Evolutionary conservation across 2,113 vertebrate species (phyloP), one percentile per base, ranked within the genome.

Genomic region (Tupaia tana): DNA sequence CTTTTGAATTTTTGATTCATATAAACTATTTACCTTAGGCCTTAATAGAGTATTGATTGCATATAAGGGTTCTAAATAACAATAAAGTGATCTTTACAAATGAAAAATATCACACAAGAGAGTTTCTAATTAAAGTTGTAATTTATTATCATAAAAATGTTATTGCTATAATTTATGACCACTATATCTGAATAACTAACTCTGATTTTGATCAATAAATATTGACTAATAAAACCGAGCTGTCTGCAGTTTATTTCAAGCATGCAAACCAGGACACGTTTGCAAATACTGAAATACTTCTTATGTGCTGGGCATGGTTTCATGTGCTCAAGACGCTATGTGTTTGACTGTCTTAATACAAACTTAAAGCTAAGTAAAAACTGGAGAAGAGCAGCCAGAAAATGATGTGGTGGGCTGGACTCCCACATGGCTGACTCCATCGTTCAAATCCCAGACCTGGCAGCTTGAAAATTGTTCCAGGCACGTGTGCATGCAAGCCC

Each of bases 31-130:
- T 82, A 12, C 43, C 86, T 88, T 69, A 85, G 66, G 18, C 2
- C 52, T 71, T 95, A 96, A 97, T 97, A 73, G 92, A 93, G 56
- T 93, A 97, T 97, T 90, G 95, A 97, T 96, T 97, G 24, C 10
- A 59, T 74, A 73, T 22, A n/a, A 43, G 4, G 1, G 19, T 70
- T 94, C 59, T 96, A 97, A 97, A 97, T 97, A 96, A 85, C 92
- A 93, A 86, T 90, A 87, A 97, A 93, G 27, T 93, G 64, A 67
- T 94, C 58, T 22, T 90, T 31, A 79, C 61, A 94, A 93, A 80
- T 89, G 66, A 93, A 74, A 96, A 89, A 74, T 2, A 27, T 71
- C 61, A 93, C 52, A 31, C 0, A 16, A 77, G 13, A 87, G 59
- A 90, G 22, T 29, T 95, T 84, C 82, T 95, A 97, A 96, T 97